A percentile compares a stretch with the other conserved stretches of the same genome.
phyloP scores from a whole-genome alignment of 2,888 invertebrate species.

The Scrobipalpa atriplicella region DNA sequence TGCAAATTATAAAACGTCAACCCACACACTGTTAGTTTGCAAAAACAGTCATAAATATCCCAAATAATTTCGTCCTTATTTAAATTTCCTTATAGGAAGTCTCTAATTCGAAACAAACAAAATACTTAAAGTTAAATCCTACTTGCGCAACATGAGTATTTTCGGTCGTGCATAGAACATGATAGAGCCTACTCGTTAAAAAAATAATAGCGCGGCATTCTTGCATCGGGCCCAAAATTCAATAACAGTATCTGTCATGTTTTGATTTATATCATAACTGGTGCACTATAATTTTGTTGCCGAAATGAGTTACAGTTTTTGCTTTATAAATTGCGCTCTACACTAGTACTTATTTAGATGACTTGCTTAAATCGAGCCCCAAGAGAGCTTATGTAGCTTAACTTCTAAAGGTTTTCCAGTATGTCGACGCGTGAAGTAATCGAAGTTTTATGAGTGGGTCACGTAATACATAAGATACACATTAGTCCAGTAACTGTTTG shows the following conservation, averaged over 20 bases:
- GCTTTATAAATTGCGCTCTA: constrained; percentile 6
- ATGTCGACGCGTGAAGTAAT: constrained; percentile 12
- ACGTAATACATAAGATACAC: constrained; percentile 17
- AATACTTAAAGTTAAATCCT: not conserved
- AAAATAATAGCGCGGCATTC: constrained; percentile 27
- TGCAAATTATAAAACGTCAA: not conserved
- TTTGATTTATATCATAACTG: constrained; percentile 25
- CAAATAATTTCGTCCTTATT: not conserved
- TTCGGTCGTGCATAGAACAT: constrained; percentile 25
- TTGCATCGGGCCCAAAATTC: constrained; percentile 21
- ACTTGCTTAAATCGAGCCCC: not conserved
- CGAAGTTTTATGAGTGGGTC: constrained; percentile 19
- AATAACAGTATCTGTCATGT: constrained; percentile 26
- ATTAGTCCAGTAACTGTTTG: constrained; percentile 26
- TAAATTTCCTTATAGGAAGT: not conserved
- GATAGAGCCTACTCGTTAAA: constrained; percentile 18
- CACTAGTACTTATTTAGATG: not conserved
- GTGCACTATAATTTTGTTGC: constrained; percentile 25
- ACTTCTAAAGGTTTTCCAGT: not conserved
- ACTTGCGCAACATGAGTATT: constrained; percentile 12
- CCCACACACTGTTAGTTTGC: not conserved
- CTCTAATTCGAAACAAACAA: not conserved
- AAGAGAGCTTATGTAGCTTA: not conserved
- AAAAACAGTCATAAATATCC: not conserved
- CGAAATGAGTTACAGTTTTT: constrained; percentile 5